These are phyloP conservation scores for Anolis sagrei DNA, from an alignment of 2,113 vertebrate genomes.

Conservation along the genomic window DNA sequence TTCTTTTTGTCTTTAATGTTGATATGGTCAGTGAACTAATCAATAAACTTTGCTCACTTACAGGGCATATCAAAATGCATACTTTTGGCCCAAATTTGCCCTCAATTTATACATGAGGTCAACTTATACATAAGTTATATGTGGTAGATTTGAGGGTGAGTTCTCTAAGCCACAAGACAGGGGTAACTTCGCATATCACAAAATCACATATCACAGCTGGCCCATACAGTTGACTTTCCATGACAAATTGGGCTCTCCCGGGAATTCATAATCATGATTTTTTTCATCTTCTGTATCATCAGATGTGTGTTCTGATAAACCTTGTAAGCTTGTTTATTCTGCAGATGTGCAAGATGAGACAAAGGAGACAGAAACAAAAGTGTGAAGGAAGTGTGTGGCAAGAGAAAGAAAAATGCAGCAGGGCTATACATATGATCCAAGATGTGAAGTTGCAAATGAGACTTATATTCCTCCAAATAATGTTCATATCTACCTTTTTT, in stretches of 20 bases:
- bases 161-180: too few species aligned
- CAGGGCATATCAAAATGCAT: too few species aligned
- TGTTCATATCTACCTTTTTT: too few species aligned
- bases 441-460: not conserved
- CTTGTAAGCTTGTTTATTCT: too few species aligned
- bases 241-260: not conserved
- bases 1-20: too few species aligned
- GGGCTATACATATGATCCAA: not conserved
- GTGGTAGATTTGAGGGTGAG: not conserved
- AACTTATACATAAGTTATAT: too few species aligned
- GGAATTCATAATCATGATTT: not conserved
- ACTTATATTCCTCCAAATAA: not conserved
- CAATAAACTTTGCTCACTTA: too few species aligned
- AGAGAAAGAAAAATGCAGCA: not conserved
- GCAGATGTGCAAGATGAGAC: not conserved
- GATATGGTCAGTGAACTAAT: too few species aligned
- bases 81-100: too few species aligned
- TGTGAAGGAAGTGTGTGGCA: not conserved
- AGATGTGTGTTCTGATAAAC: not conserved
- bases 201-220: too few species aligned
- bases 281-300: not conserved
- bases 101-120: too few species aligned
- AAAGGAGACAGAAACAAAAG: not conserved
- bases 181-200: not conserved
- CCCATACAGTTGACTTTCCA: not conserved